These are phyloP conservation scores for Alectura lathami DNA, from an alignment of 2,113 vertebrate genomes.

Conservation along the genomic window DNA sequence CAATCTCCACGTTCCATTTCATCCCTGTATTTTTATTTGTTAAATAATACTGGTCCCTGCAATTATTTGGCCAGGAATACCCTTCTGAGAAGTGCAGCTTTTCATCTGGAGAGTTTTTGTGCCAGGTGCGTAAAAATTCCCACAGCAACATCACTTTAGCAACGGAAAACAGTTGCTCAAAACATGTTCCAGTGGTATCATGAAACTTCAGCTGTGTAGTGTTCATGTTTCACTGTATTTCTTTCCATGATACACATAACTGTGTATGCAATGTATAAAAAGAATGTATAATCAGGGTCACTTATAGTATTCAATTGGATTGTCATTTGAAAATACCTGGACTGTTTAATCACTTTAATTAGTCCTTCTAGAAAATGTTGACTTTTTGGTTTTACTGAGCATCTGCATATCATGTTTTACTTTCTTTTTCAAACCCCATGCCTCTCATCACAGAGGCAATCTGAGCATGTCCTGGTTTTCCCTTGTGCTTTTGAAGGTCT, in stretches of 20 bases:
- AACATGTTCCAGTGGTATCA: not conserved
- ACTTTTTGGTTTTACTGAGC: not conserved
- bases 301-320: not conserved
- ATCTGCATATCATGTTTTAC: not conserved
- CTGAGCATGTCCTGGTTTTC: not conserved
- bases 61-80: not conserved
- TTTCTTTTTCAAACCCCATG: not conserved
- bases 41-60: not conserved
- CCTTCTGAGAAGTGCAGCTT: not conserved
- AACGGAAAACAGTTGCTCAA: not conserved
- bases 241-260: not conserved
- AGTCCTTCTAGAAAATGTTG: not conserved
- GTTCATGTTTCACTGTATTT: not conserved
- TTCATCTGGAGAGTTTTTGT: not conserved
- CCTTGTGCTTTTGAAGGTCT: not conserved
- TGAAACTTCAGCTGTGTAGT: not conserved
- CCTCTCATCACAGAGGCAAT: not conserved
- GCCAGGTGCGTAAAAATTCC: not conserved
- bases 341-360: not conserved
- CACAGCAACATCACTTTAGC: not conserved
- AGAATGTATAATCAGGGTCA: not conserved
- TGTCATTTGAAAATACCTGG: not conserved
- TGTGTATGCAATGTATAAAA: not conserved
- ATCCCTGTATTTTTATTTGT: not conserved
- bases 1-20: not conserved